These are phyloP conservation scores for Reticulitermes lucifugus DNA, from an alignment of 2,888 invertebrate species.

Conservation along the genomic window DNA sequence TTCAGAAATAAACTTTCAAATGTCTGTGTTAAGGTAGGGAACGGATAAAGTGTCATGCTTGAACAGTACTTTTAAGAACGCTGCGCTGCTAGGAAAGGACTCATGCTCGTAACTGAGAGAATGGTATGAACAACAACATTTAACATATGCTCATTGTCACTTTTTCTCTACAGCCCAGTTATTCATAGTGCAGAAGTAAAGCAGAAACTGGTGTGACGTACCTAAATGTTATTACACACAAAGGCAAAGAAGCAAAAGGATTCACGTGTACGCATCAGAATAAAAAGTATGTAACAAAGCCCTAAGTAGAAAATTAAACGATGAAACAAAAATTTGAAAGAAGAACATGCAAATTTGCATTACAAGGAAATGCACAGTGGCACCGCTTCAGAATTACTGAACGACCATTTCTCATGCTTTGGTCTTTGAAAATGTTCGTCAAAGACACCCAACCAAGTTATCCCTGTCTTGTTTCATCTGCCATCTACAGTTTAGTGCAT, in stretches of 20 bases:
- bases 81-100: not conserved
- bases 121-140: not conserved
- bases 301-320: not conserved
- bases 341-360: constrained; percentile 1
- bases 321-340: not conserved
- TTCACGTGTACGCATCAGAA: constrained; percentile 9
- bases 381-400: constrained; percentile 12
- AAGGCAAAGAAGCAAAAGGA: constrained; percentile 39
- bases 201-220: not conserved
- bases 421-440: not conserved
- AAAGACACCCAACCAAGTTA: not conserved
- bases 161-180: not conserved
- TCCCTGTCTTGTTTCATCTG: not conserved
- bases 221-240: constrained; percentile 26
- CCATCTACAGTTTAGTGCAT: not conserved
- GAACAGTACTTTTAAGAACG: not conserved
- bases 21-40: not conserved
- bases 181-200: constrained; percentile 22
- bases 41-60: not conserved
- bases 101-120: not conserved
- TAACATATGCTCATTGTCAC: not conserved
- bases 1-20: not conserved
- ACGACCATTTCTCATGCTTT: not conserved
- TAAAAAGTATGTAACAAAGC: constrained; percentile 14
- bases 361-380: constrained; percentile 42